These are phyloP conservation scores for Gasterosteus aculeatus DNA, from an alignment of 2,113 vertebrate genomes.

Conservation along the genomic window DNA sequence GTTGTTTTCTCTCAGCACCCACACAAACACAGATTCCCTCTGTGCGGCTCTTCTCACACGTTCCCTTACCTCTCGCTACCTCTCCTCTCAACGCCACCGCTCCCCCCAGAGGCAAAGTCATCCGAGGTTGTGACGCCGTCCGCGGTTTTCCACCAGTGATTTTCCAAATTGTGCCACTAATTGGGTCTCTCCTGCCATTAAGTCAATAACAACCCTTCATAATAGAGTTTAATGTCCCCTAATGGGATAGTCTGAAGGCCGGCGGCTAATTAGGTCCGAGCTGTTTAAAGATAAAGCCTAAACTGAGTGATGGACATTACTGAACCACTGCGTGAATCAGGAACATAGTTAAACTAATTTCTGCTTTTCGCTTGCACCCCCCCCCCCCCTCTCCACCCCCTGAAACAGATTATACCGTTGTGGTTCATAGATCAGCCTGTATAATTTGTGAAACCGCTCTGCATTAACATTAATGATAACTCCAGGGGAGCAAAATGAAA, in stretches of 20 bases:
- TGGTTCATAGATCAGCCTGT: conserved; percentile 63
- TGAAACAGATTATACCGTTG: conserved; percentile 60
- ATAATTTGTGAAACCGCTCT: conserved; percentile 67
- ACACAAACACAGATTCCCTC: conserved; percentile 31
- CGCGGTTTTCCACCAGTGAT: conserved; percentile 40
- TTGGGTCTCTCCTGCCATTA: conserved; percentile 76
- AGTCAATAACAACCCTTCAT: conserved; percentile 79
- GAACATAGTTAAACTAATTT: conserved; percentile 47
- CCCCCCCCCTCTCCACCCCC: conserved; percentile 2
- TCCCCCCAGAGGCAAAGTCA: conserved; percentile 65
- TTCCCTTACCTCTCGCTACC: conserved; percentile 39
- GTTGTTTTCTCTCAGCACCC: conserved; percentile 23
- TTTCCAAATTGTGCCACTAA: conserved; percentile 69
- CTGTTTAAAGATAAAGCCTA: conserved; percentile 73
- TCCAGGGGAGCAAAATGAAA: conserved; percentile 63
- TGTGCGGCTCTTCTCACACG: conserved; percentile 24
- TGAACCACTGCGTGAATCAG: conserved; percentile 59
- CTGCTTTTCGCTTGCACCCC: conserved; percentile 44
- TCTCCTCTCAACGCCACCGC: conserved; percentile 50
- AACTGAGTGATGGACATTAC: conserved; percentile 72
- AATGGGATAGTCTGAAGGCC: conserved; percentile 77
- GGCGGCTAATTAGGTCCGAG: conserved; percentile 68
- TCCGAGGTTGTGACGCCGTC: conserved; percentile 34
- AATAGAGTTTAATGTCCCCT: conserved; percentile 78
- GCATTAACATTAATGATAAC: conserved; percentile 70